phyloP scores from a whole-genome alignment of 2,113 vertebrate genomes.

The Toxotes chatareus region DNA sequence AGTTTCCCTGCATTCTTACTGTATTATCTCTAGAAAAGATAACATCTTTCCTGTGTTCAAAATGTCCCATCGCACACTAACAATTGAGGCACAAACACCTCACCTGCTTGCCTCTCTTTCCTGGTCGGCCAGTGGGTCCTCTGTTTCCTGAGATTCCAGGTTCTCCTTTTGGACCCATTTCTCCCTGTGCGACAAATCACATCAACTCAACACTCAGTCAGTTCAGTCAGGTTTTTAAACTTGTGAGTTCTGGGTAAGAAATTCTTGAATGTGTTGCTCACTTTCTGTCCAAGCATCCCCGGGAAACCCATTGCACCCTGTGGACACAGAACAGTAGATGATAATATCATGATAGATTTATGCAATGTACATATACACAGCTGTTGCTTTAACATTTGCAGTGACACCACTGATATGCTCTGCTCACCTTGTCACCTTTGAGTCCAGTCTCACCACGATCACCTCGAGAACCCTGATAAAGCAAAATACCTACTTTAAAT shows the following conservation, averaged over 20 bases:
- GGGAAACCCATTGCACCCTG: conserved; percentile 94
- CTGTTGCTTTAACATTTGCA: neutral
- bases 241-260: neutral
- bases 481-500: conserved; percentile 19
- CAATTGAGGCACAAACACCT: conserved; percentile 6
- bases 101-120: conserved; percentile 98
- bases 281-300: conserved; percentile 98
- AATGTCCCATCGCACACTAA: no score
- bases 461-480: conserved; percentile 90
- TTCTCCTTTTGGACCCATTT: conserved; percentile 98
- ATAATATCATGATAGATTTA: neutral
- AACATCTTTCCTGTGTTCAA: no score
- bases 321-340: conserved; percentile 53
- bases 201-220: neutral
- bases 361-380: neutral
- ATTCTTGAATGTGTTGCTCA: conserved; percentile 74
- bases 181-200: conserved; percentile 86
- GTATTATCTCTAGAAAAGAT: neutral
- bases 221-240: neutral
- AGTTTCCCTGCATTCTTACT: no score
- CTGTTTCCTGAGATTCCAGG: conserved; percentile 92
- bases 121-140: conserved; percentile 95
- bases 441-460: conserved; percentile 89
- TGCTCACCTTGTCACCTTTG: conserved; percentile 93
- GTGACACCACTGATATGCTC: neutral